Conservation (phyloP, 2,113 vertebrate genomes). For the Phalacrocorax pelagicus region DNA sequence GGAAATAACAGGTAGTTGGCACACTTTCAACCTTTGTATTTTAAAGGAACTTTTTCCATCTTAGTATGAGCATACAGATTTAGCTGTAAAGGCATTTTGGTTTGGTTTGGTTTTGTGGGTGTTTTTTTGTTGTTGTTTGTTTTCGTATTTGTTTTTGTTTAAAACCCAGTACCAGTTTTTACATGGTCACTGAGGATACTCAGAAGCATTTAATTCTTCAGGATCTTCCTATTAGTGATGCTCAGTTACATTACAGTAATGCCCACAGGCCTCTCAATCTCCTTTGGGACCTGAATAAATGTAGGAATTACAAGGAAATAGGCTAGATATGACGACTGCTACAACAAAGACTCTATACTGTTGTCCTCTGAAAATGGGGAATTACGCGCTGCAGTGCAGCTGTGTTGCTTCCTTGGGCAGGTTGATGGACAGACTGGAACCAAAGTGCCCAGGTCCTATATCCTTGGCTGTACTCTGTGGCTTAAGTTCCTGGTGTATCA, state of each 20-base stretch:
- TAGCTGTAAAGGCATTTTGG: background rate
- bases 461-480: rapidly evolving
- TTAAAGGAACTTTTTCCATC: background rate
- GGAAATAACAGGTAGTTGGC: background rate
- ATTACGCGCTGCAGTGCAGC: background rate
- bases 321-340: background rate
- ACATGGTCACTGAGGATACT: background rate
- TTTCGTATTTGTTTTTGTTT: background rate
- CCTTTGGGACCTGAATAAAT: background rate
- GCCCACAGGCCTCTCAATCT: rapidly evolving
- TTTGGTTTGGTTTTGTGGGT: no score
- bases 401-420: background rate
- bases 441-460: background rate
- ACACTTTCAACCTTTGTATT: background rate
- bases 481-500: background rate
- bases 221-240: background rate
- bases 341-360: background rate
- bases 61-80: background rate
- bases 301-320: background rate
- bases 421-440: background rate
- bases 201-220: background rate
- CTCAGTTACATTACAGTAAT: background rate
- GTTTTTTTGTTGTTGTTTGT: background rate
- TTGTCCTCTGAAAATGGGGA: background rate
- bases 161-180: background rate